A percentile compares a stretch with the other conserved stretches of the same genome.
phyloP scores from a whole-genome alignment of 2,797 vertebrate genomes.

The Corythornis leucogaster region DNA sequence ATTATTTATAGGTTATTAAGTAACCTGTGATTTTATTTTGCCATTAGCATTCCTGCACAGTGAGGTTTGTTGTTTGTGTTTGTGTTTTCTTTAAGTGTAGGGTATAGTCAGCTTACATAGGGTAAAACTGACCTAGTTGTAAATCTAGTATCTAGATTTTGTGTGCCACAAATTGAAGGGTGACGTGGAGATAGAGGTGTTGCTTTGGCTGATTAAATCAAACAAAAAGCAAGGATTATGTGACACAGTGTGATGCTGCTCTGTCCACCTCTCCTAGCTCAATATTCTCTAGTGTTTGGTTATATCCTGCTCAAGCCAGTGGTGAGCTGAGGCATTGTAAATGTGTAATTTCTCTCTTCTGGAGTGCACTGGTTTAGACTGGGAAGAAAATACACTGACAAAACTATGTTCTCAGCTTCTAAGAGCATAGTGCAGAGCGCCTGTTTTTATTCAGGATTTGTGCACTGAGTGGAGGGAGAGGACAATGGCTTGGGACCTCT shows the following conservation, averaged over 20 bases:
- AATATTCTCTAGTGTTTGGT: neutral
- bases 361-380: neutral
- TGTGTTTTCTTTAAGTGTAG: neutral
- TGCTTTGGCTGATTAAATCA: neutral
- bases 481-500: neutral
- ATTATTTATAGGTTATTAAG: constrained; percentile 19
- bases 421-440: neutral
- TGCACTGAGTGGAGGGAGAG: neutral
- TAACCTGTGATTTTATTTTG: constrained; percentile 49
- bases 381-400: neutral
- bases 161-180: neutral
- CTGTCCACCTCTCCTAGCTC: neutral
- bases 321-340: neutral
- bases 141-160: neutral
- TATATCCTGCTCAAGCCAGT: neutral
- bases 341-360: neutral
- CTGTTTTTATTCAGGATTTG: neutral
- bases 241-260: neutral
- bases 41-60: constrained; percentile 5
- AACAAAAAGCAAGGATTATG: neutral
- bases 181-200: neutral
- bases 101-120: neutral
- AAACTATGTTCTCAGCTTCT: neutral
- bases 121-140: neutral
- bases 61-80: neutral